Evolutionary conservation across 2,888 invertebrate genomes (phyloP), one percentile per base, ranked within the genome.

Genomic region (Orgyia antiqua): DNA sequence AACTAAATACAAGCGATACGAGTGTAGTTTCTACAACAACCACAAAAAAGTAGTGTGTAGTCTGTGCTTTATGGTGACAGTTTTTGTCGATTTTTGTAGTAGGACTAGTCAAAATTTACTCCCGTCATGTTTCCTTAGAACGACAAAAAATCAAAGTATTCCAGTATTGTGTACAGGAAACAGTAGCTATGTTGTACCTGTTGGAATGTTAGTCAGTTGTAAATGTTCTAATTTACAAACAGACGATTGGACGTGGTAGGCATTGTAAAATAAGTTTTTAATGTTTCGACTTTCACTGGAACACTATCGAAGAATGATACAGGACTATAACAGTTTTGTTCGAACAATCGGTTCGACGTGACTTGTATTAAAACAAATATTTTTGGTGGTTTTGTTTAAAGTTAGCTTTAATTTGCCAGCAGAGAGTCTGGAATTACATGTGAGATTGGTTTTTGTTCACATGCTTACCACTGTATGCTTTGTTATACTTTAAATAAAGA

Each of bases 211-310:
- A n/a, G n/a, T 32, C 33, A 35, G 40, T 47, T 33, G 32, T 39
- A 53, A 53, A 63, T 58, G 51, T 58, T 51, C 63, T 58, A 54
- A 61, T 58, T 58, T 39, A 51, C 39, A 54, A 52, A 47, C 51
- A 50, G 41, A 47, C 50, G 40, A n/a, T 39, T 45, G 42, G 37
- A 34, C 50, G 47, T 44, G 45, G 24, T 25, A 31, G 31, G 64
- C 51, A 65, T 62, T 42, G 20, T 45, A 39, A 50, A 43, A 39
- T 34, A 15, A 42, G 45, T 59, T 65, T 60, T 59, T 65, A 41
- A 39, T 38, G 41, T 35, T 37, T 42, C 42, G 34, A 65, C 65
- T 66, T 66, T 66, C 66, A 63, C 66, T 63, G 35, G 37, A 45
- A 42, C 36, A 34, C 41, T 47, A 39, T 42, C 18, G 24, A 2